Evolutionary conservation across 2,888 invertebrate genomes (phyloP), one percentile per base, ranked within the genome.

Genomic region (Dendrolimus houi): DNA sequence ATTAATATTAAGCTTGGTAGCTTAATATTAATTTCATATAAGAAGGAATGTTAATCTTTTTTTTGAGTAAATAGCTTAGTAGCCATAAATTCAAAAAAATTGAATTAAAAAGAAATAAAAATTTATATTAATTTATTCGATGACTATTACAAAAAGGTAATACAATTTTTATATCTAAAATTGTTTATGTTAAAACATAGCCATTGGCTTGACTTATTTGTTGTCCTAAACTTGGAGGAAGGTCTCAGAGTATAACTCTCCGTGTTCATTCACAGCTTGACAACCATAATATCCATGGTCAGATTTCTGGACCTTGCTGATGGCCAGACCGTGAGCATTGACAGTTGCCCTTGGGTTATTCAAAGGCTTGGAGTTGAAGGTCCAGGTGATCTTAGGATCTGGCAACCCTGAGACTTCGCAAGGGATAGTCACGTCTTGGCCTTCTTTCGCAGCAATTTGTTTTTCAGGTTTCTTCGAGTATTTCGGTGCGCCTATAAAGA

Each of bases 241-340:
- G 2, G 56, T 69, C 58, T 86, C 87, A 0, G 71, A 68, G 55
- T 85, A 86, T 2, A 75, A 64, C 8, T 72, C 67, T 0, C 84
- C 87, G 42, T 78, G 59, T 7, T 72, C 69, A 17, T 84, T 87
- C 1, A 64, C 62, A 1, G 77, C 83, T 17, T 60, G 65, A 62
- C 88, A 88, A 1, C 84, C 88, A 55, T 87, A 88, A 56, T 85
- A 87, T 0, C 88, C 88, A 1, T 67, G 67, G 58, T 85, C 80
- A 1, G 58, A 57, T 41, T 77, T 75, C 58, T 77, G 72, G 0
- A 74, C 74, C 8, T 75, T 75, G 54, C 71, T 75, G 8, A 87
- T 76, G n/a, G 67, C 70, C 42, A 87, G 64, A 0, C 77, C 76
- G 0, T 74, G 73, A 10, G 71, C 67, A 17, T 62, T 62, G 13